Conservation (phyloP, 2,888 invertebrate genomes). For the Tetanocera ferruginea region DNA sequence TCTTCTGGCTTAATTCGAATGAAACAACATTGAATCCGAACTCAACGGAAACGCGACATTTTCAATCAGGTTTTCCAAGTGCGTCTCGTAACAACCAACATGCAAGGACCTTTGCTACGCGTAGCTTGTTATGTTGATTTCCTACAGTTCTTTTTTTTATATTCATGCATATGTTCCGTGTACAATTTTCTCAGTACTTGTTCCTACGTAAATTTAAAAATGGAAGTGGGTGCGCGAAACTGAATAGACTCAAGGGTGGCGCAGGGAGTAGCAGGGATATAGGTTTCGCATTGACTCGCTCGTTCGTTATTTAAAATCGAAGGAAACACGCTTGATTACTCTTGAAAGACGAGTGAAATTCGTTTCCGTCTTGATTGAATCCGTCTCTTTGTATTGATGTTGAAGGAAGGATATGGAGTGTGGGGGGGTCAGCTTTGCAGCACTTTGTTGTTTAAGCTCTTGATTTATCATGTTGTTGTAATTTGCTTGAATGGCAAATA, state of each 20-base stretch:
- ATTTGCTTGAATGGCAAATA: neutral
- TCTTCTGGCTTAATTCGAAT: constrained; percentile 1
- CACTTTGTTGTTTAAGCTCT: neutral
- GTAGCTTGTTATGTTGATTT: constrained; percentile 29
- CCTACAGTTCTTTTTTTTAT: neutral
- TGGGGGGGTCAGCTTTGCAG: neutral
- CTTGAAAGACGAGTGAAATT: constrained; percentile 45
- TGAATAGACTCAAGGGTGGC: neutral
- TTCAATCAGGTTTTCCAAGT: constrained; percentile 26
- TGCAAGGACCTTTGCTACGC: neutral
- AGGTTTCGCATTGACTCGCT: constrained; percentile 23
- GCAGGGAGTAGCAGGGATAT: neutral
- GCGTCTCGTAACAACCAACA: constrained; percentile 1
- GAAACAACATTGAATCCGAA: constrained; percentile 18
- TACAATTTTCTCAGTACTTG: constrained; percentile 20
- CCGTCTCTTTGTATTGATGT: neutral
- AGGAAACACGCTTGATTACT: constrained; percentile 47
- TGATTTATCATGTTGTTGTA: neutral
- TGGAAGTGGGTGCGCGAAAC: neutral
- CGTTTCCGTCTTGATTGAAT: constrained; percentile 41
- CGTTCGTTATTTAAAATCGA: constrained; percentile 45
- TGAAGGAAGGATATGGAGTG: neutral
- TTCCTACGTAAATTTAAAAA: constrained; percentile 18
- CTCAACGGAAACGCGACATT: constrained; percentile 29
- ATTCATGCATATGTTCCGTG: constrained; percentile 6